Conservation (phyloP, 1,140 invertebrate species). For the Pantala flavescens region DNA sequence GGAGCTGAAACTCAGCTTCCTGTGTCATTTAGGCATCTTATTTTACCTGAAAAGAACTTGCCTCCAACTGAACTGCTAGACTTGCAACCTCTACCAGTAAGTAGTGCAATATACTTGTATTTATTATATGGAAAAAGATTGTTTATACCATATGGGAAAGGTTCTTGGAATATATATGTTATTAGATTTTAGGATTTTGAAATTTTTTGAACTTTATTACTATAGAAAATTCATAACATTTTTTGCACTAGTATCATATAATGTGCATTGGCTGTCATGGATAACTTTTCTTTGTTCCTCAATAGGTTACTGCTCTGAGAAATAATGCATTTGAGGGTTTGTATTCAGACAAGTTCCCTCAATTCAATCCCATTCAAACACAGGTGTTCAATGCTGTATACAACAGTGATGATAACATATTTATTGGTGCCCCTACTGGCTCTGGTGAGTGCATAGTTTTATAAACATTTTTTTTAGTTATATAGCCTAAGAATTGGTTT, state of each 20-base stretch:
- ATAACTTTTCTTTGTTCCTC: conserved; percentile 16
- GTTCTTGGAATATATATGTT: background rate
- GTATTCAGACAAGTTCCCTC: conserved; percentile 76
- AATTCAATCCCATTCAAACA: conserved; percentile 99
- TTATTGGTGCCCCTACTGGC: conserved; percentile 94
- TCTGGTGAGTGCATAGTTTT: conserved; percentile 38
- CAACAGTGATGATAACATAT: conserved; percentile 97
- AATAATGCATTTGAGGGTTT: conserved; percentile 78
- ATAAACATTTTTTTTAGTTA: background rate
- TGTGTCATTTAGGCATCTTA: conserved; percentile 94
- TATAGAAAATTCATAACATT: too few species aligned
- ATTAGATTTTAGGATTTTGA: conserved; percentile 2
- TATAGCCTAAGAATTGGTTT: too few species aligned
- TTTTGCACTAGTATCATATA: too few species aligned
- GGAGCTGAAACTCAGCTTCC: conserved; percentile 92
- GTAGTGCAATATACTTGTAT: background rate
- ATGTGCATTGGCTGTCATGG: background rate
- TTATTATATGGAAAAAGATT: background rate
- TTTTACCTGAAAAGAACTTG: conserved; percentile 95
- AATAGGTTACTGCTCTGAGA: conserved; percentile 55
- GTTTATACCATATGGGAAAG: background rate
- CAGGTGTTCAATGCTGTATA: conserved; percentile 99
- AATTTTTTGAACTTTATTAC: conserved; percentile 14
- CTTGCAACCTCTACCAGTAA: conserved; percentile 84
- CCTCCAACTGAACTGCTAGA: conserved; percentile 97